A percentile compares a stretch with the other conserved stretches of the same genome.
Evolutionary conservation across 2,888 invertebrate species (phyloP).

Genomic region (Allygus modestus): DNA sequence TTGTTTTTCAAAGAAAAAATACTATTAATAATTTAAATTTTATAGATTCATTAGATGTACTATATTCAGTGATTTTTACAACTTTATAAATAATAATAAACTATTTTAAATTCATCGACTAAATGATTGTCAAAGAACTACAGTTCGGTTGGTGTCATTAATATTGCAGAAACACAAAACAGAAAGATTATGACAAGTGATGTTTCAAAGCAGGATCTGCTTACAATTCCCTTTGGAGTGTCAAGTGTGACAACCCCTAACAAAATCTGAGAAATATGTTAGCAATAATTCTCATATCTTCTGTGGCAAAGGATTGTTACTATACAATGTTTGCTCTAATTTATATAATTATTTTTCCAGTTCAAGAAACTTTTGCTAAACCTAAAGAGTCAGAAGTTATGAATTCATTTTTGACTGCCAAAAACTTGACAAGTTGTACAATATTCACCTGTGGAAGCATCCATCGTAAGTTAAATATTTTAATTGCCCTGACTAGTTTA

Average conservation of each 20-base stretch:
- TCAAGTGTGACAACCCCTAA: neutral
- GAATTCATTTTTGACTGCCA: constrained; percentile 11
- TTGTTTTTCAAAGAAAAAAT: too few relatives aligned
- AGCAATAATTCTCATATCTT: neutral
- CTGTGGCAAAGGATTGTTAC: neutral
- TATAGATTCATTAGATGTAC: too few relatives aligned
- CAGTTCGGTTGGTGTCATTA: neutral
- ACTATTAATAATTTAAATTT: too few relatives aligned
- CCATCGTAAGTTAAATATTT: constrained; percentile 17
- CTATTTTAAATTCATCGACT: too few relatives aligned
- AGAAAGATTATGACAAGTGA: neutral
- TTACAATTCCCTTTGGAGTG: constrained; percentile 8
- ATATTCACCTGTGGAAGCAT: constrained; percentile 5
- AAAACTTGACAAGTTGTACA: constrained; percentile 5
- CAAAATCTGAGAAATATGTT: neutral
- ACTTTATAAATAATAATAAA: too few relatives aligned
- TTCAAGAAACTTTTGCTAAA: neutral
- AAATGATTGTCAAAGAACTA: too few relatives aligned
- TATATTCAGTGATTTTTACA: too few relatives aligned
- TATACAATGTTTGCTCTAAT: neutral
- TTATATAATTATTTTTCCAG: neutral
- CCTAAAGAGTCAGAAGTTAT: neutral
- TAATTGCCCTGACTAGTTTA: neutral
- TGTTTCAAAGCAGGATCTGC: neutral
- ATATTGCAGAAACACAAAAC: neutral